Evolutionary conservation across 1,140 invertebrate species (phyloP).

Genomic region (Trypoxylus dichotomus): DNA sequence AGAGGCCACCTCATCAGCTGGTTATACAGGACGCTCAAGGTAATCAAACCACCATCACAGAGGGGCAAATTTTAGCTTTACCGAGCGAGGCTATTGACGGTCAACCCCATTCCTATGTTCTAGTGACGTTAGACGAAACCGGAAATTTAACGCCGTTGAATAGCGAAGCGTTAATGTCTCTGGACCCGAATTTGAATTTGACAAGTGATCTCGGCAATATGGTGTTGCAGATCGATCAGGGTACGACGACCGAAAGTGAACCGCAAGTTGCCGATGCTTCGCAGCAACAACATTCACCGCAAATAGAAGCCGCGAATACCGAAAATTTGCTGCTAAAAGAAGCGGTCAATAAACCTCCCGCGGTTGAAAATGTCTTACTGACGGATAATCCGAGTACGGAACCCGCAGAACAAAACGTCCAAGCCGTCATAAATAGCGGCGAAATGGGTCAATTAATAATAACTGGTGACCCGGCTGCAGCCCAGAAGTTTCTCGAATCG

Average conservation of each 20-base stretch:
- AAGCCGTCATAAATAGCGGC: conserved; percentile 34
- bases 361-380: background rate
- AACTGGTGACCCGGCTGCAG: conserved; percentile 49
- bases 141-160: conserved; percentile 71
- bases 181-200: conserved; percentile 49
- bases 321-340: background rate
- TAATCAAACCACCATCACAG: conserved; percentile 54
- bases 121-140: conserved; percentile 67
- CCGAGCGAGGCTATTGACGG: conserved; percentile 68
- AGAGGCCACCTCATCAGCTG: conserved; percentile 49
- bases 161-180: conserved; percentile 62
- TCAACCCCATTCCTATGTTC: conserved; percentile 63
- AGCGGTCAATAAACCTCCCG: background rate
- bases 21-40: conserved; percentile 51
- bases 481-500: conserved; percentile 52
- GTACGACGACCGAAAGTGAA: background rate
- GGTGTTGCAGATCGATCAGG: conserved; percentile 50
- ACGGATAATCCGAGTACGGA: background rate
- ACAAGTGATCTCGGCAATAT: conserved; percentile 50
- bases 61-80: conserved; percentile 67
- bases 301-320: background rate
- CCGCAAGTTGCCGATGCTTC: background rate
- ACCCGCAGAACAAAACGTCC: conserved; percentile 17
- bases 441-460: conserved; percentile 49
- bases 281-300: background rate